Conservation (phyloP, 2,888 invertebrate species). For the Drosophila anomalata region DNA sequence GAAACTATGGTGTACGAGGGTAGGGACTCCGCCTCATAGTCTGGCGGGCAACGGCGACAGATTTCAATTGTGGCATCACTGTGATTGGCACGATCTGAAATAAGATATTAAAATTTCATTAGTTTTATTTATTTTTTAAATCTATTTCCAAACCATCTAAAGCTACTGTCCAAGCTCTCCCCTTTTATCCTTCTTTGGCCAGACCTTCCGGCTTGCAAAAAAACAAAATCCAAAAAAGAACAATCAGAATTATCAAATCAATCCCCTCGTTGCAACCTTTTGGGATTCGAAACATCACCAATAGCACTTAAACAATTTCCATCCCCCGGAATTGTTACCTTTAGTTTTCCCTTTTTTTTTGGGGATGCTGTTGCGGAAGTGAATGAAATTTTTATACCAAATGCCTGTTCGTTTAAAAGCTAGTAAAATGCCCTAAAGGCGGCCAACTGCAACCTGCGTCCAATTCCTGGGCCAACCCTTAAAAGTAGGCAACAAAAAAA, state of each 20-base stretch:
- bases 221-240: constrained; percentile 9
- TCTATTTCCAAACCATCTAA: neutral
- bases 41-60: constrained; percentile 82
- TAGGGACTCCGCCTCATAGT: constrained; percentile 85
- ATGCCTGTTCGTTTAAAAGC: constrained; percentile 52
- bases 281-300: constrained; percentile 42
- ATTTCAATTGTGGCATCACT: constrained; percentile 78
- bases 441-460: constrained; percentile 61
- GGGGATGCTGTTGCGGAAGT: constrained; percentile 47
- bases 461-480: constrained; percentile 53
- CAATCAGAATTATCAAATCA: constrained; percentile 66
- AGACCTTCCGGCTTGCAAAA: constrained; percentile 20
- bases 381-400: constrained; percentile 72
- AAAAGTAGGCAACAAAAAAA: constrained; percentile 69
- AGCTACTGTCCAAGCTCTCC: no score
- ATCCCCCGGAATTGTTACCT: constrained; percentile 4
- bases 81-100: constrained; percentile 84
- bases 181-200: neutral
- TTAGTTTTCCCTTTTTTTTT: constrained; percentile 37
- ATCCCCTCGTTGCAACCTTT: constrained; percentile 54
- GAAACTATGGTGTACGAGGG: constrained; percentile 88
- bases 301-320: constrained; percentile 27
- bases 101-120: constrained; percentile 1
- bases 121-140: neutral
- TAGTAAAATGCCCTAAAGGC: constrained; percentile 49